Percentiles rank a stretch among this genome's conserved stretches.
Conservation (phyloP, 2,888 invertebrate genomes). For the Euplagia quadripunctaria region DNA sequence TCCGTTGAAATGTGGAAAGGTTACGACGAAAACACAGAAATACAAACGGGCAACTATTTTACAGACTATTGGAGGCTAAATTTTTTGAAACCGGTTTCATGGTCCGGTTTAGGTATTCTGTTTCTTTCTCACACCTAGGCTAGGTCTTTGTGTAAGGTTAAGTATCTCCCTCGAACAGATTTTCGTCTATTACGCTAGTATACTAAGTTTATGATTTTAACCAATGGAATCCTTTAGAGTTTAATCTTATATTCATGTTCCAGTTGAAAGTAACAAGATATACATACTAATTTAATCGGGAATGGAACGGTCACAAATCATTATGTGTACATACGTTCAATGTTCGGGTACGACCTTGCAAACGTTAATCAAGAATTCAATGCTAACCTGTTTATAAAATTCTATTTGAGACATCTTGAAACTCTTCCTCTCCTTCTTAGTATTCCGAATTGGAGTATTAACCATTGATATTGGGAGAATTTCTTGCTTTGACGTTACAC, state of each 20-base stretch:
- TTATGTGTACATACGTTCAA: constrained; percentile 3
- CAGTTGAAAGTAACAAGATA: constrained; percentile 2
- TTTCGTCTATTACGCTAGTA: too few species aligned
- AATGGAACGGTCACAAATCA: constrained; percentile 16
- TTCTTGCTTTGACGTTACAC: background rate
- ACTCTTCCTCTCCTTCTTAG: background rate
- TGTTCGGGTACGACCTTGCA: constrained; percentile 12
- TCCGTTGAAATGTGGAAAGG: too few species aligned
- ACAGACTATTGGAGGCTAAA: too few species aligned
- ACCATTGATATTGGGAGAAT: background rate
- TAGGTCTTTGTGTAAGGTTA: too few species aligned
- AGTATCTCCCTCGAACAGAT: too few species aligned
- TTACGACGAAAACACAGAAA: too few species aligned
- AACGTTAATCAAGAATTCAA: constrained; percentile 19
- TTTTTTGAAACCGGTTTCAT: too few species aligned
- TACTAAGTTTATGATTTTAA: background rate
- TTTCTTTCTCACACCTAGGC: too few species aligned
- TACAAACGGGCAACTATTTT: too few species aligned
- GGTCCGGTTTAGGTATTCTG: too few species aligned
- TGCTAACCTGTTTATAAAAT: constrained; percentile 17
- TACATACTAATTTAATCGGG: constrained; percentile 11
- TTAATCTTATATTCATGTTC: constrained; percentile 12
- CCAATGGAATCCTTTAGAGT: background rate
- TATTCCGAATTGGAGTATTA: background rate
- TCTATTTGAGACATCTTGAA: constrained; percentile 3